Evolutionary conservation across 2,797 vertebrate species (phyloP), one percentile per base, ranked within the genome.

Genomic region (Sparus aurata): DNA sequence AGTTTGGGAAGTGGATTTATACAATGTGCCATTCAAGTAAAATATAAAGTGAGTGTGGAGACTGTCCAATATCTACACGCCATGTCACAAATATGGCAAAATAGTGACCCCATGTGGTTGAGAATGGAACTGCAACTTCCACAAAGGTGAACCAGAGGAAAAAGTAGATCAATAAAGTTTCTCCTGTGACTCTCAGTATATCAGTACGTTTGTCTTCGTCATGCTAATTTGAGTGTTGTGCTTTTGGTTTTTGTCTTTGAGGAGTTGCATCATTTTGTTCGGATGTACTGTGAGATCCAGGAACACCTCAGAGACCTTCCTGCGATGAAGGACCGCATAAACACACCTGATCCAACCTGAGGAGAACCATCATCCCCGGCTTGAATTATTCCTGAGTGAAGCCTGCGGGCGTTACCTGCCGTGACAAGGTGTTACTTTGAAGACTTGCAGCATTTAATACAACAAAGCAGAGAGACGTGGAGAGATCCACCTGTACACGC

Each of bases 51-150:
- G 5, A 38, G 17, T 25, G 3, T 8, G 6, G 16, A 13, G 49
- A 49, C 25, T 49, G 12, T 12, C 18, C 34, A 18, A 1, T n/a
- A n/a, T 12, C 11, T n/a, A 2, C 53, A 12, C 50, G 16, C 4
- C 13, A 1, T 1, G n/a, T 30, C 9, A 53, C 12, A 75, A 67
- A 15, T 20, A 23, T 81, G 53, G 49, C 16, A 13, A 3, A 54
- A 67, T 25, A 81, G 80, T 13, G 87, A 54, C 91, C 47, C 64
- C 88, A 27, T 1, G 1, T 86, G 92, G 86, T 9, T 2, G 0
- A 25, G 1, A 2, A 0, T 3, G 17, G 5, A 76, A 79, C 69
- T 64, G 52, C 80, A 86, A 2, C 23, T 16, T 17, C 15, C 3
- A 17, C 16, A 49, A 41, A 16, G 13, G 17, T 38, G 20, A 4